A percentile compares a stretch with the other conserved stretches of the same genome.
These are phyloP conservation scores for Drosophila guanche DNA, from an alignment of 1,140 invertebrate species.

Conservation along the genomic window DNA sequence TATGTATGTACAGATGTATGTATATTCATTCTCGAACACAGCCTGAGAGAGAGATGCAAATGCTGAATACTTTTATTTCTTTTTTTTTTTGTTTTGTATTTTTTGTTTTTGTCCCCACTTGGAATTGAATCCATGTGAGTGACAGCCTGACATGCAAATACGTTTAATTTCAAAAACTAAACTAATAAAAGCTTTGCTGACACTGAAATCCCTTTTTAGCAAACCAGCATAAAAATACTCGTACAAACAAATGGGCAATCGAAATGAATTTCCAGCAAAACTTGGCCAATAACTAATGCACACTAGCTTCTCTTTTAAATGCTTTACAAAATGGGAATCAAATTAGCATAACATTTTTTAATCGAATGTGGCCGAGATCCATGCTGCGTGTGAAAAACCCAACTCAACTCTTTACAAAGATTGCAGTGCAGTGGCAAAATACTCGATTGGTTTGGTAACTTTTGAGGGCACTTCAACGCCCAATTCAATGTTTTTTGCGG, in stretches of 20 bases:
- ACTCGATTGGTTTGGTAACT: too few species aligned
- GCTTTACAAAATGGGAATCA: too few species aligned
- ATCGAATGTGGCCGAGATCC: too few species aligned
- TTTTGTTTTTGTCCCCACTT: too few species aligned
- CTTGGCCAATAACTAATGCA: slow-evolving; percentile 31
- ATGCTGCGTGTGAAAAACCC: too few species aligned
- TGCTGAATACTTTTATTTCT: slow-evolving; percentile 44
- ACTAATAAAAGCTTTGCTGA: slow-evolving; percentile 69
- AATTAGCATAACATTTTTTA: too few species aligned
- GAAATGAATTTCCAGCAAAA: slow-evolving; percentile 52
- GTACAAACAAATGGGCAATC: slow-evolving; percentile 48
- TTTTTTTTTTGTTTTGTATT: too few species aligned
- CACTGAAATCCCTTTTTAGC: slow-evolving; percentile 16
- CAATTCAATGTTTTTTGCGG: background rate
- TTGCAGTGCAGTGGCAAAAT: too few species aligned
- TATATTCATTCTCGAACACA: too few species aligned
- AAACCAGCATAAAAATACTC: slow-evolving; percentile 17
- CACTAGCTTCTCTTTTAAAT: too few species aligned
- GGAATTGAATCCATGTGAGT: slow-evolving; percentile 46
- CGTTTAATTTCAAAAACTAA: slow-evolving; percentile 81
- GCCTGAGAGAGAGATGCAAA: slow-evolving; percentile 33
- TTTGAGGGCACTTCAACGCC: background rate
- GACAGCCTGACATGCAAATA: slow-evolving; percentile 76
- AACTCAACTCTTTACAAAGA: too few species aligned
- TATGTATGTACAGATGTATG: background rate